Evolutionary conservation across 1,140 invertebrate species (phyloP), one percentile per base, ranked within the genome.

Genomic region (Saccostrea cuccullata): DNA sequence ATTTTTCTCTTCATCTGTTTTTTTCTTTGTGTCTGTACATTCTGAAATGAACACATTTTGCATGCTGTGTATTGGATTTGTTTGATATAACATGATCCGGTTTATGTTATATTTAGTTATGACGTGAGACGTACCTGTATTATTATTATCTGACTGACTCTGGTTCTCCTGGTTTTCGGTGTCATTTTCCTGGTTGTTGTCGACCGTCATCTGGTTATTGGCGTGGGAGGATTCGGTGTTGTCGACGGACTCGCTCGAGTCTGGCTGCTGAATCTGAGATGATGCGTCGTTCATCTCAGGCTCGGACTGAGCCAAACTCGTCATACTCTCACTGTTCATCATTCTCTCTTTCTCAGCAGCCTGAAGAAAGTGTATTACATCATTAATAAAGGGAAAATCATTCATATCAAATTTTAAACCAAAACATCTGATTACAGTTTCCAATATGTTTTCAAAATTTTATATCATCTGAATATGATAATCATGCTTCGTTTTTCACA

Each of bases 251-350:
- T 70, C 77, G 55, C 70, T 83, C 23, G 87, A 64, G 82, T 91
- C 85, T 84, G 88, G 64, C 56, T 60, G 86, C 67, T 88, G 84
- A 60, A n/a, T 70, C 88, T 91, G 83, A 83, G 86, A 86, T 55
- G 84, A 55, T 36, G 86, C 77, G 4, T 87, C 85, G 30, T 89
- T 85, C 20, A 55, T 89, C 47, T 88, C 89, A 64, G 83, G 67
- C 26, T 86, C 85, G 0, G 55, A 85, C 84, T 90, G 89, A 11
- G 73, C 67, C 64, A 90, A 20, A 60, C 90, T 90, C 26, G 82
- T 87, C 23, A 73, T 55, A 64, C 90, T 90, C 40, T 88, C 90
- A 67, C 90, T 90, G 60, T n/a, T 86, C 30, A 77, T 47, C 84
- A 86, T 86, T 17, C 87, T 88, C 36, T 88, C 82, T 60, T 60